These are phyloP conservation scores for Zhuqinia jingwanae DNA, from an alignment of 2,888 invertebrate species.

Conservation along the genomic window DNA sequence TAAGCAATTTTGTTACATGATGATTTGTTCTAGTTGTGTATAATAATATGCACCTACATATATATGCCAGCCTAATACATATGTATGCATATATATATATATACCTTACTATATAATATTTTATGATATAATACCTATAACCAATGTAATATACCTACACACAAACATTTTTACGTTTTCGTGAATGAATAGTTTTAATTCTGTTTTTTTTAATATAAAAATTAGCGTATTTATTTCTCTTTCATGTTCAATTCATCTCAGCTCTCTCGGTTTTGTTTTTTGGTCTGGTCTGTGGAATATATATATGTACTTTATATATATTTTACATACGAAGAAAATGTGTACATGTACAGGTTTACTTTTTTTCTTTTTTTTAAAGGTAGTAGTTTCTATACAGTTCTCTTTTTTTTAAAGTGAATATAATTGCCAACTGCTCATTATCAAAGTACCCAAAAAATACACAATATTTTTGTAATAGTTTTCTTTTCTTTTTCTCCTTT, in stretches of 20 bases:
- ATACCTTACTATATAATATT: no score
- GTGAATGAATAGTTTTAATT: background rate
- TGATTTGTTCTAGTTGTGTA: background rate
- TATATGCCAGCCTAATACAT: background rate
- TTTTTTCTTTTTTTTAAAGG: background rate
- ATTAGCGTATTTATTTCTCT: constrained; percentile 49
- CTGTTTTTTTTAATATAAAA: constrained; percentile 52
- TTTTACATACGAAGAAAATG: constrained; percentile 13
- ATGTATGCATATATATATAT: background rate
- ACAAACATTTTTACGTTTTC: background rate
- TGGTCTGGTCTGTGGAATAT: constrained; percentile 52
- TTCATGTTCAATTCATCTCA: constrained; percentile 51
- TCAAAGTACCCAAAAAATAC: constrained; percentile 17
- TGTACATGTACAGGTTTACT: background rate
- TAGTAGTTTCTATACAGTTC: constrained; percentile 2
- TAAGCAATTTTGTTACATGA: background rate
- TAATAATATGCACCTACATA: background rate
- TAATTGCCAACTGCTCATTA: background rate
- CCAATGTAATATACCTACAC: no score
- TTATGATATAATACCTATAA: no score
- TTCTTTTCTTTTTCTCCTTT: background rate
- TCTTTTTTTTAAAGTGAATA: background rate
- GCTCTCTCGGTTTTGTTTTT: constrained; percentile 63
- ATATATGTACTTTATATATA: background rate
- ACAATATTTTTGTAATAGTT: background rate